A percentile compares a stretch with the other conserved stretches of the same genome.
Conservation (phyloP, 2,113 vertebrate genomes). For the Callipepla squamata region DNA sequence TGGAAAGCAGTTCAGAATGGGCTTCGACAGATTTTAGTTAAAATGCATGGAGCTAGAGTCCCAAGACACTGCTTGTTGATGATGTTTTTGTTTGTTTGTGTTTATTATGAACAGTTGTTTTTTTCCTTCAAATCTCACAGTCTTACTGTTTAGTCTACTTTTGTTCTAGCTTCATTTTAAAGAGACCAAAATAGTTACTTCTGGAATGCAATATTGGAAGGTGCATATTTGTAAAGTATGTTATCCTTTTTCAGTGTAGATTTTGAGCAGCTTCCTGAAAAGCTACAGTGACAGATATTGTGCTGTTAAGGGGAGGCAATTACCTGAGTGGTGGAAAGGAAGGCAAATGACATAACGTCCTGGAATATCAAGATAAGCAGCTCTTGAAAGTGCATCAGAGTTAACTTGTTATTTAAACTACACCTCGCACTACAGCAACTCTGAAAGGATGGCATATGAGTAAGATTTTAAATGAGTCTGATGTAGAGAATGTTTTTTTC, state of each 20-base stretch:
- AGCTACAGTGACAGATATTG: background rate
- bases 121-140: background rate
- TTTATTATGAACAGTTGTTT: background rate
- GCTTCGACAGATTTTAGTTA: background rate
- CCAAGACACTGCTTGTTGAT: background rate
- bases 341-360: background rate
- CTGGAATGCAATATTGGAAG: background rate
- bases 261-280: background rate
- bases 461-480: background rate
- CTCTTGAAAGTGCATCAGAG: background rate
- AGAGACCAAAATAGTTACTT: background rate
- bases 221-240: background rate
- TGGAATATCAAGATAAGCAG: background rate
- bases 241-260: background rate
- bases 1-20: background rate
- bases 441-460: conserved; percentile 2
- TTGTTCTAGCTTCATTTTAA: background rate
- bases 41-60: background rate
- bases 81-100: background rate
- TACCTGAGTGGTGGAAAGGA: background rate
- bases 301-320: background rate
- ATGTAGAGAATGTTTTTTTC: background rate
- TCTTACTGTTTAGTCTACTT: background rate
- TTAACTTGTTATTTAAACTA: background rate
- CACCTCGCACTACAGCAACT: background rate